Conservation (phyloP, 2,113 vertebrate species). For the Mus pahari region DNA sequence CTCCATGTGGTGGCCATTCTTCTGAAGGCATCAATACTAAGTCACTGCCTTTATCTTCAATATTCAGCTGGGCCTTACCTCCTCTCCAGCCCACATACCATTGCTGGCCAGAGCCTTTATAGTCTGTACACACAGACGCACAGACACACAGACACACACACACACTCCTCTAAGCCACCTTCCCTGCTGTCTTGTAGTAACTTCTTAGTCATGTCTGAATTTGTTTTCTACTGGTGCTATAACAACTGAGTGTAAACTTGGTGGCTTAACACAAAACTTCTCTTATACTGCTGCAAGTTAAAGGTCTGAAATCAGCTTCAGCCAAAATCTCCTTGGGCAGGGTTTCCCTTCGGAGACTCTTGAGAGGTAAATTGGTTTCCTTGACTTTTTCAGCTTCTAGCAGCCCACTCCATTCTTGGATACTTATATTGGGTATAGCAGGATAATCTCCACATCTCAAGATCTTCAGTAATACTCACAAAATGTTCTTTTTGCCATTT, state of each 20-base stretch:
- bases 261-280: neutral
- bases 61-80: neutral
- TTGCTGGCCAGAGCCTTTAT: neutral
- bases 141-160: neutral
- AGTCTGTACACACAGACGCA: neutral
- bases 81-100: neutral
- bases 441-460: conserved; percentile 11
- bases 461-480: neutral
- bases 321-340: neutral
- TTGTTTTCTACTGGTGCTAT: neutral
- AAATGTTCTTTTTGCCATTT: neutral
- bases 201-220: neutral
- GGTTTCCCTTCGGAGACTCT: neutral
- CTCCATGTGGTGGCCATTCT: neutral
- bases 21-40: neutral
- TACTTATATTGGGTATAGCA: too few relatives aligned
- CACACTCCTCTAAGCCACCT: neutral
- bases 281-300: neutral
- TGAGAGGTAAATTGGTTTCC: neutral
- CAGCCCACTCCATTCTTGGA: neutral
- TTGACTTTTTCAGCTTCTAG: neutral
- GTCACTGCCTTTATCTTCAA: neutral
- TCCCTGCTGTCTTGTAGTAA: neutral
- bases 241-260: neutral
- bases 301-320: neutral